Base-by-base conservation (phyloP, 2,113 vertebrate species). In the Turnix velox region DNA sequence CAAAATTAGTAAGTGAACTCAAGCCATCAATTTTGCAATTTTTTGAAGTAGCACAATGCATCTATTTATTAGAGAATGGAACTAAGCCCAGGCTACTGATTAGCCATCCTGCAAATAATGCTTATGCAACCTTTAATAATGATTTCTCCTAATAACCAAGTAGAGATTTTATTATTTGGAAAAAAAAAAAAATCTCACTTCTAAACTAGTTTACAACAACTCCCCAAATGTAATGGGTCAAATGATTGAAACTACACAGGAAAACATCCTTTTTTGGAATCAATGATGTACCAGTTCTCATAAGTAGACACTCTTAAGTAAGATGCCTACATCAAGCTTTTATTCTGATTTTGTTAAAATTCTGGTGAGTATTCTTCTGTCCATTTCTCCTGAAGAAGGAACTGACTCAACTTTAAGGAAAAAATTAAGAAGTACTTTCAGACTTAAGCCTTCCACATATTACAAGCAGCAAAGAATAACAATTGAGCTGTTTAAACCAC, bases 1-100 rank as follows among this genome's bases (percentile, higher is more conserved):
- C 85, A 95, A 94, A 92, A 94, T 77, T 46, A 90, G 48, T 83
- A 93, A 95, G 85, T 45, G 72, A 74, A 86, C 59, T 62, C 39
- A 89, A 95, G 88, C 88, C 96, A 90, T 85, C 68, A 75, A 82
- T 94, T 94, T 93, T 92, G 85, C 16, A 87, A 85, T 83, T 94
- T 85, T 85, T 59, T 85, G 18, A 78, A 67, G 76, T 22, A 82
- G 79, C 59, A 94, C 65, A 55, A 92, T 92, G 57, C 66, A 93
- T 74, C 91, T 76, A 46, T 92, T 96, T 94, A 93, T 91, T 85
- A 93, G 59, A 66, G 67, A 93, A 89, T 74, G 91, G 92, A 93
- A 91, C 58, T 67, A 88, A 89, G 87, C 91, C 86, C 91, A 92
- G 58, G 62, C 87, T 87, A 87, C 80, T 80, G 59, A 93, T 88